phyloP scores from a whole-genome alignment of 1,140 invertebrate genomes.

The Euglossa dilemma region DNA sequence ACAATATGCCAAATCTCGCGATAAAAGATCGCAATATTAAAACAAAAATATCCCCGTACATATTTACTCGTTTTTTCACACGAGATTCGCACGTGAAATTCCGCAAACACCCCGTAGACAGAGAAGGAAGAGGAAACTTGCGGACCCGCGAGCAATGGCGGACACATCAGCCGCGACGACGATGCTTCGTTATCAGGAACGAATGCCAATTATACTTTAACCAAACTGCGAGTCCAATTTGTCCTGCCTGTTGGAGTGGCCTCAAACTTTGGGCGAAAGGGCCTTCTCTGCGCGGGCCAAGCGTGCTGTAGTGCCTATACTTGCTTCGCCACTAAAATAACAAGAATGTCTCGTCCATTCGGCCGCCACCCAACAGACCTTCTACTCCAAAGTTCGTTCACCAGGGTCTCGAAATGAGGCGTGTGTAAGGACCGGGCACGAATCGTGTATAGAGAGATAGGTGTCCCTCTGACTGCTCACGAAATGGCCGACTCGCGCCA shows the following conservation, averaged over 20 bases:
- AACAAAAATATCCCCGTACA: no score
- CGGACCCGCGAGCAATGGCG: neutral
- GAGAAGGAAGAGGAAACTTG: neutral
- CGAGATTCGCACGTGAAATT: no score
- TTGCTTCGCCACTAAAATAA: constrained; percentile 76
- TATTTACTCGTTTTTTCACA: no score
- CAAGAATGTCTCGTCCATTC: constrained; percentile 73
- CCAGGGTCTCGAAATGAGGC: constrained; percentile 41
- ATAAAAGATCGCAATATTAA: no score
- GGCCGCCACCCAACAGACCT: constrained; percentile 25
- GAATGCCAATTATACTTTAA: constrained; percentile 81
- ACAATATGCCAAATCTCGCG: no score
- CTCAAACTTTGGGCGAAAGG: constrained; percentile 77
- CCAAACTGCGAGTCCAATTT: constrained; percentile 78
- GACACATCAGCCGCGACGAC: constrained; percentile 14
- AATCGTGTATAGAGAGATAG: neutral
- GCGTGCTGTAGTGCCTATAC: constrained; percentile 77
- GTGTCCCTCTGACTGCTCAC: neutral
- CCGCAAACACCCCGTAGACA: neutral
- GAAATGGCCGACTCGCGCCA: neutral
- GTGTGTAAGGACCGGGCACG: constrained; percentile 21
- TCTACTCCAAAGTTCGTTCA: constrained; percentile 48
- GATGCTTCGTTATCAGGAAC: constrained; percentile 76
- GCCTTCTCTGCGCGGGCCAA: constrained; percentile 71
- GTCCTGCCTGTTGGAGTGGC: constrained; percentile 74